These are phyloP conservation scores for Bufotes viridis DNA, from an alignment of 2,797 vertebrate genomes.

Conservation along the genomic window DNA sequence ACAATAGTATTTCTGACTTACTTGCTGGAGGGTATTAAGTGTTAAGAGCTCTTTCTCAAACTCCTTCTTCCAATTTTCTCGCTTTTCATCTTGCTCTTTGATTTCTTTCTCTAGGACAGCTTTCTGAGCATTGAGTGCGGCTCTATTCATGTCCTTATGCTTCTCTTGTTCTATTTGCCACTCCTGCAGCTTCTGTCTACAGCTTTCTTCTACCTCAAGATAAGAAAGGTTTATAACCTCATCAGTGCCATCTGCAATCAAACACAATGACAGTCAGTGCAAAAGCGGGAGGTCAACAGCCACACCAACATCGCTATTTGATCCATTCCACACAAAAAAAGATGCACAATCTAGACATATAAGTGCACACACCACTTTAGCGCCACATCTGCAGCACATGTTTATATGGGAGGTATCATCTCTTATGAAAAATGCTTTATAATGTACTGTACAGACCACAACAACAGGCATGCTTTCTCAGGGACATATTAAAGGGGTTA, in stretches of 20 bases:
- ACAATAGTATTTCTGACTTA: slow-evolving; percentile 60
- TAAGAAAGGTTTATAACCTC: slow-evolving; percentile 66
- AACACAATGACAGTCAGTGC: neutral
- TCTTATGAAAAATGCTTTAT: no score
- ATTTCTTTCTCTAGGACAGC: slow-evolving; percentile 69
- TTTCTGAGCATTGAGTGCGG: slow-evolving; percentile 67
- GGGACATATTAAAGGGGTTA: no score
- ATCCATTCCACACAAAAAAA: neutral
- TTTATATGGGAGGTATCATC: neutral
- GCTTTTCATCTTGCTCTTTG: slow-evolving; percentile 73
- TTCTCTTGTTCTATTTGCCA: slow-evolving; percentile 73
- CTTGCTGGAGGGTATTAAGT: slow-evolving; percentile 72
- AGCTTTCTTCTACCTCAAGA: slow-evolving; percentile 72
- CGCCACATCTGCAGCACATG: neutral
- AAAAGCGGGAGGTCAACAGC: neutral
- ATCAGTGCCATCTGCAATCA: slow-evolving; percentile 68
- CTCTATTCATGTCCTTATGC: slow-evolving; percentile 70
- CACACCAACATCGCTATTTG: neutral
- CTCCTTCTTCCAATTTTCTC: slow-evolving; percentile 68
- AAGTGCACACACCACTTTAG: no score
- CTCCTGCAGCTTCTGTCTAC: slow-evolving; percentile 69
- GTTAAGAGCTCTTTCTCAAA: slow-evolving; percentile 80
- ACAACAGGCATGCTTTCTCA: no score
- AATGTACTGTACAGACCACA: no score
- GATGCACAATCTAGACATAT: neutral